These are phyloP conservation scores for Stenodera caucasica DNA, from an alignment of 2,888 invertebrate genomes.

Conservation along the genomic window DNA sequence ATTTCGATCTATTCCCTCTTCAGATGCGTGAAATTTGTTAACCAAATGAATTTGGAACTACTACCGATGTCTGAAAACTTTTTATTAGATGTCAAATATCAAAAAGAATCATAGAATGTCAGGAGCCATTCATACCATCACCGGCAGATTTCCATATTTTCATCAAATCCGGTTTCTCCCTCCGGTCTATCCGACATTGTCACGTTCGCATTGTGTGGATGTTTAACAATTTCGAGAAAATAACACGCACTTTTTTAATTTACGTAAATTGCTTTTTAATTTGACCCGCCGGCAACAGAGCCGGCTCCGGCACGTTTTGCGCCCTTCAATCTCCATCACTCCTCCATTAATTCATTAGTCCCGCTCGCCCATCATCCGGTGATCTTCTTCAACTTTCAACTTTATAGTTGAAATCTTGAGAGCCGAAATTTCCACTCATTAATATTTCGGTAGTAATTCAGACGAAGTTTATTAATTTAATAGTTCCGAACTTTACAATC, in stretches of 20 bases:
- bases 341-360: too few species aligned
- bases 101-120: not conserved
- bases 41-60: not conserved
- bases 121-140: not conserved
- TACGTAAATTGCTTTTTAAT: too few species aligned
- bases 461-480: not conserved
- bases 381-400: not conserved
- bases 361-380: too few species aligned
- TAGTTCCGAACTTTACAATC: not conserved
- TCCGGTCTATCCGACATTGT: not conserved
- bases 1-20: not conserved
- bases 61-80: not conserved
- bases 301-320: too few species aligned
- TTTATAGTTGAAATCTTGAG: not conserved
- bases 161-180: not conserved
- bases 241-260: too few species aligned
- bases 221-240: too few species aligned
- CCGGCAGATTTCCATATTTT: constrained; percentile 11
- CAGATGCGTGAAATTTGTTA: not conserved
- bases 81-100: not conserved
- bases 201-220: too few species aligned
- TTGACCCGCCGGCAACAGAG: too few species aligned
- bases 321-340: too few species aligned
- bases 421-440: not conserved
- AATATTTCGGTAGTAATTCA: not conserved